Base-by-base conservation (phyloP, 2,797 vertebrate genomes). In the Poeciliopsis turneri region DNA sequence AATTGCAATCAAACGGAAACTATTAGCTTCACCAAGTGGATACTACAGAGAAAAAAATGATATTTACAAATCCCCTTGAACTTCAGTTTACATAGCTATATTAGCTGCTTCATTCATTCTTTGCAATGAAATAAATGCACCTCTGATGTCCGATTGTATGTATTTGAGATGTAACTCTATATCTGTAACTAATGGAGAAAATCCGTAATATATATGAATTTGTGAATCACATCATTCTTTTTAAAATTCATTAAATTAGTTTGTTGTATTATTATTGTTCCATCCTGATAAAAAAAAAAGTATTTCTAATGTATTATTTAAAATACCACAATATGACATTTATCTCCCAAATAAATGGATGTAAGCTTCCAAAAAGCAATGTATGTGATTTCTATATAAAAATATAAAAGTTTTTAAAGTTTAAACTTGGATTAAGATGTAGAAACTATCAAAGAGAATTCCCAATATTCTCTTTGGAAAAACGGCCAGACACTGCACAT, bases 1-100 rank as follows among this genome's bases (percentile, higher is more conserved):
- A 94, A 93, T 92, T 94, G 88, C 93, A 93, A 93, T 93, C 88
- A 94, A 94, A 92, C 84, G 83, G 89, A 86, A 88, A 90, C 88
- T 91, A 91, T 92, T 91, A 88, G 78, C 84, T 78, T 87, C 87
- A 88, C 84, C 90, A 93, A 90, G 87, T 75, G 88, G 83, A 89
- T 84, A 80, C 86, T 85, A 90, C 86, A 84, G 70, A 92, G 89
- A 94, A 85, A 90, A 85, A 90, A 90, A 90, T 93, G 74, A 88
- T 93, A 89, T 93, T 93, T 91, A 87, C 87, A 91, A 92, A 93
- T 88, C 78, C 87, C 81, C 68, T 47, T 82, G 83, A 92, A 92
- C 92, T 90, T 85, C 77, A 55, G 78, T 86, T 92, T 86, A 82
- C 76, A 84, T 82, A 85, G 53, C 88, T 83, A 73, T 72, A 84